These are phyloP conservation scores for Lota lota DNA, from an alignment of 2,113 vertebrate species.

Conservation along the genomic window DNA sequence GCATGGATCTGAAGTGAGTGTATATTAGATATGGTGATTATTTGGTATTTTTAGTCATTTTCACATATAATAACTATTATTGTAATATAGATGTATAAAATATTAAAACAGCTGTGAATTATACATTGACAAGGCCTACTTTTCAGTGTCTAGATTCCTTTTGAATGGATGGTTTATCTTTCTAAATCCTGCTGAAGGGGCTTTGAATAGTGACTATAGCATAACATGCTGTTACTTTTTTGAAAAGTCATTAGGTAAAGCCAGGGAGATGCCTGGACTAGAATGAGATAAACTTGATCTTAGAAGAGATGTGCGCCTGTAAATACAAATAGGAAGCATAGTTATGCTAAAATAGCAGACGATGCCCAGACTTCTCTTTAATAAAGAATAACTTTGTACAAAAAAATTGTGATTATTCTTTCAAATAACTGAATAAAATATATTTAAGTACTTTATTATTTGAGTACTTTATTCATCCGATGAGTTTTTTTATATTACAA, in stretches of 20 bases:
- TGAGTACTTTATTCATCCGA: too few species aligned
- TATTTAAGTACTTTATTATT: too few species aligned
- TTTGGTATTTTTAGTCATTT: conserved; percentile 21
- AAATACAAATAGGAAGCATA: conserved; percentile 63
- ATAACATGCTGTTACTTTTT: conserved; percentile 30
- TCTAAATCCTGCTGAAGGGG: conserved; percentile 36
- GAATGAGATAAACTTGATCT: conserved; percentile 22
- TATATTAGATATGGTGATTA: conserved; percentile 41
- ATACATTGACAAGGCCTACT: conserved; percentile 34
- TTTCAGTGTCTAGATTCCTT: conserved; percentile 41
- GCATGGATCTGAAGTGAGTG: conserved; percentile 6
- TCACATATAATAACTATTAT: conserved; percentile 25
- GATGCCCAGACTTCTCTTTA: conserved; percentile 50
- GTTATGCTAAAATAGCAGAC: conserved; percentile 52
- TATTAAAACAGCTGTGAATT: conserved; percentile 45
- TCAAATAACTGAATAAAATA: neutral
- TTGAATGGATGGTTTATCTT: conserved; percentile 32
- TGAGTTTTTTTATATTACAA: too few species aligned
- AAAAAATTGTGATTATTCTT: neutral
- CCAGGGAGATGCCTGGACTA: neutral
- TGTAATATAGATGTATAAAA: conserved; percentile 70
- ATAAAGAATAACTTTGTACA: conserved; percentile 68
- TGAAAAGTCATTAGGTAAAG: conserved; percentile 15
- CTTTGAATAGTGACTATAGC: conserved; percentile 35
- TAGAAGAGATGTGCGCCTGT: conserved; percentile 49